Percentiles rank a stretch among this genome's conserved stretches.
These are phyloP conservation scores for Hylia prasina DNA, from an alignment of 2,113 vertebrate species.

Conservation along the genomic window DNA sequence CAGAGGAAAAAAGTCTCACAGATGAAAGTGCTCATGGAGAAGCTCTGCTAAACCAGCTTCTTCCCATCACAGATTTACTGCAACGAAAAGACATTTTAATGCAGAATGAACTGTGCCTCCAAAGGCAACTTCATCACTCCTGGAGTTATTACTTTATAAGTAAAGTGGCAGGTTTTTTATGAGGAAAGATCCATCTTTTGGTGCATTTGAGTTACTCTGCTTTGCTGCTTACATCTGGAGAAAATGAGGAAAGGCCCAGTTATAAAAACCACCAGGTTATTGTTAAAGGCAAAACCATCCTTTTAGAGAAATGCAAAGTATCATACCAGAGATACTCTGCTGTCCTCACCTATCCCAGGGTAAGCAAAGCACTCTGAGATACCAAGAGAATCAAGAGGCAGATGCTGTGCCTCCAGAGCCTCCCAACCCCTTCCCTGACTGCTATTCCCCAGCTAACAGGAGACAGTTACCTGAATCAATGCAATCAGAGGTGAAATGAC, in stretches of 20 bases:
- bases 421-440: background rate
- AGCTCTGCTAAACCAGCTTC: background rate
- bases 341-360: background rate
- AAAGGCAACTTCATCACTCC: background rate
- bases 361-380: background rate
- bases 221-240: background rate
- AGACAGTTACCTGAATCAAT: slow-evolving; percentile 89
- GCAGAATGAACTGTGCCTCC: background rate
- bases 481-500: slow-evolving; percentile 96
- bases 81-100: background rate
- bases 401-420: background rate
- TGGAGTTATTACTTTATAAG: background rate
- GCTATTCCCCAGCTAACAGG: background rate
- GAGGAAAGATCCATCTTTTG: background rate
- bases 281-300: background rate
- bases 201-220: background rate
- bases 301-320: background rate
- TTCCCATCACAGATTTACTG: background rate
- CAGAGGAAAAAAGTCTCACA: background rate
- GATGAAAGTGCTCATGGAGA: background rate
- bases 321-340: background rate
- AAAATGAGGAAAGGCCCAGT: background rate
- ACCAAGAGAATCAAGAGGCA: background rate
- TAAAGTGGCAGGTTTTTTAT: background rate
- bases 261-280: background rate